Base-by-base conservation (phyloP, 2,797 vertebrate genomes). In the Myotis findleyi region DNA sequence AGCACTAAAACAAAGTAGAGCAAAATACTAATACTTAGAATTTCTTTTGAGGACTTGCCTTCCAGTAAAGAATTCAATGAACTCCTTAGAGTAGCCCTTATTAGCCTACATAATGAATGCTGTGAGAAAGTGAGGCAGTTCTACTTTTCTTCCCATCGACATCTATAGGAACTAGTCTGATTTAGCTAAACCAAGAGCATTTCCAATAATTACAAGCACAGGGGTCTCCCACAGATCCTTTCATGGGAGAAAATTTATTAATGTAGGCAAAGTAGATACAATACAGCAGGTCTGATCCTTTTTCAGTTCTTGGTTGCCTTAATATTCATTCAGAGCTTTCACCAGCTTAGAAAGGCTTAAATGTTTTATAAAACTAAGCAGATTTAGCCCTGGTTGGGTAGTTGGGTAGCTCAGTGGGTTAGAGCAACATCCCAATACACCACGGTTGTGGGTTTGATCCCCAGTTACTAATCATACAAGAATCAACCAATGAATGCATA, bases 41-140 rank as follows among this genome's bases (percentile, higher is more conserved):
- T 73, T 91, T 95, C 84, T 89, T 94, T 80, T 71, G 57, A 87
- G 38, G 71, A 93, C 53, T 73, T 94, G 69, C 57, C 47, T 94
- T 96, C 88, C 92, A 95, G 16, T n/a, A 83, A 94, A 85, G 72
- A 93, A 89, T 41, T 94, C 27, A 94, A 51, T 93, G 87, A 95
- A 93, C 68, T 94, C 84, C 82, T 81, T 69, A 33, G 84, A 89
- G 82, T 27, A 71, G 95, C 55, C 36, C 47, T 90, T 53, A 76
- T 88, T 91, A 95, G 79, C 85, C 82, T 90, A 64, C 12, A 66
- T 84, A 95, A 92, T 76, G 69, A 95, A 75, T 36, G 53, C 21
- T 47, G 14, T 23, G 66, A 77, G 64, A 41, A 41, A 85, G 73
- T 20, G 27, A 96, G 71, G 51, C 21, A 27, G 14, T 76, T 68